Evolutionary conservation across 2,113 vertebrate genomes (phyloP).

Genomic region (Thunnus maccoyii): DNA sequence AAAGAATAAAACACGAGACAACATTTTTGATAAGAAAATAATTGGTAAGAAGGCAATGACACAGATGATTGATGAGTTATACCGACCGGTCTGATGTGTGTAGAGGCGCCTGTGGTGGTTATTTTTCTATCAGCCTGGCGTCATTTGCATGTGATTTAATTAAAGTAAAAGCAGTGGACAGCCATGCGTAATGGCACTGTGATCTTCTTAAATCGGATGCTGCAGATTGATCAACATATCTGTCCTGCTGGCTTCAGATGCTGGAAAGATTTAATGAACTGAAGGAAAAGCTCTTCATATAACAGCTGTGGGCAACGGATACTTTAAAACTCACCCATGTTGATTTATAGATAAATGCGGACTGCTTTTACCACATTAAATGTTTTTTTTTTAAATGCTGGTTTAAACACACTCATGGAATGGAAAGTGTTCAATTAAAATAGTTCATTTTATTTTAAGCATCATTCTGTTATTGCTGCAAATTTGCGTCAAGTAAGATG

Average conservation of each 20-base stretch:
- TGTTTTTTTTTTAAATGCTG: too few relatives aligned
- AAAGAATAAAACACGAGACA: neutral
- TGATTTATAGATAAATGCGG: neutral
- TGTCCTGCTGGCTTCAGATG: neutral
- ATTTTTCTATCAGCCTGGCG: neutral
- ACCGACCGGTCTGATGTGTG: neutral
- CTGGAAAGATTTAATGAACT: neutral
- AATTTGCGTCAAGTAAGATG: too few relatives aligned
- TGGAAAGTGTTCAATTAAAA: too few relatives aligned
- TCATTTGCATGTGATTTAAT: neutral
- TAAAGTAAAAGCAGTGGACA: neutral
- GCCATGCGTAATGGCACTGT: neutral
- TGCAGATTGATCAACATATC: neutral
- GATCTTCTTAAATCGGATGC: neutral
- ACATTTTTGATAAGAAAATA: neutral
- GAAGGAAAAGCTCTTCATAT: neutral
- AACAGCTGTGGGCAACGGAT: constrained; percentile 3
- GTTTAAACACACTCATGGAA: too few relatives aligned
- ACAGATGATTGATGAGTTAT: neutral
- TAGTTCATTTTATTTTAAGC: too few relatives aligned
- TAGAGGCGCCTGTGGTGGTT: neutral
- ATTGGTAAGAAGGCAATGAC: neutral
- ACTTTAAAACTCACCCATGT: neutral
- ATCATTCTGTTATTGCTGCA: too few relatives aligned
- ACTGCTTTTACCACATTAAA: too few relatives aligned